phyloP scores from a whole-genome alignment of 2,113 vertebrate species.

The Menidia beryllina region DNA sequence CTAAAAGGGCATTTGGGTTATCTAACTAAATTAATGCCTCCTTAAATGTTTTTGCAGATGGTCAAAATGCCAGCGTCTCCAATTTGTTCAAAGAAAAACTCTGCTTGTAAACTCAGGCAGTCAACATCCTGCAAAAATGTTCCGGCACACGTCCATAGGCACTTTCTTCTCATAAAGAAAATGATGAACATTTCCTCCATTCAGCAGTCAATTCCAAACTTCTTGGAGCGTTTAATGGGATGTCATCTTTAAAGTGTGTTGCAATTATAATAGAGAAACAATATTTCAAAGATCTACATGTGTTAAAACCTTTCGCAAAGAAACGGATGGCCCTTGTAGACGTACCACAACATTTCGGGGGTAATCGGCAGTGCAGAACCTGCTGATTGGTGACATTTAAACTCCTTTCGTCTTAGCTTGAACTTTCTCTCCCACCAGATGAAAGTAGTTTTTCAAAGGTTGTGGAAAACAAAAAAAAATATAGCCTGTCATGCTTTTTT shows the following conservation, averaged over 20 bases:
- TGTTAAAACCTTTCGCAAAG: not conserved
- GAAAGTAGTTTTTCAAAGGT: slow-evolving; percentile 36
- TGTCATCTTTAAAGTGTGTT: not conserved
- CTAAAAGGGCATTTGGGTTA: slow-evolving; percentile 4
- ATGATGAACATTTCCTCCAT: slow-evolving; percentile 9
- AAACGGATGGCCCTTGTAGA: not conserved
- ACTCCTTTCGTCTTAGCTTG: slow-evolving; percentile 31
- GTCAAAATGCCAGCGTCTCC: slow-evolving; percentile 3
- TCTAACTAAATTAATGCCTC: slow-evolving; percentile 6
- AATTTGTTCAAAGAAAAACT: slow-evolving; percentile 3
- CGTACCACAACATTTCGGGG: slow-evolving; percentile 3
- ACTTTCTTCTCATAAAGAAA: slow-evolving; percentile 20
- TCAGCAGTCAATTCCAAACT: slow-evolving; percentile 9
- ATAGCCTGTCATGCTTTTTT: slow-evolving; percentile 29
- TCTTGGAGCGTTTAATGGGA: not conserved
- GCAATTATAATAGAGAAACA: not conserved
- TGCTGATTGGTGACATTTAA: slow-evolving; percentile 59
- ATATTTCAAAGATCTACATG: slow-evolving; percentile 1
- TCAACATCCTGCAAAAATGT: slow-evolving; percentile 2
- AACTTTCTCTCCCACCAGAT: slow-evolving; percentile 36
- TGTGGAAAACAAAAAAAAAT: slow-evolving; percentile 26
- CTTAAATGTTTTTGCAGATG: slow-evolving; percentile 13
- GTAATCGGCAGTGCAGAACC: slow-evolving; percentile 15
- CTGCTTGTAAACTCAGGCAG: slow-evolving; percentile 2
- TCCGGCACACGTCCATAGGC: not conserved